Evolutionary conservation across 2,797 vertebrate species (phyloP), one percentile per base, ranked within the genome.

Genomic region (Macroramphosus scolopax): DNA sequence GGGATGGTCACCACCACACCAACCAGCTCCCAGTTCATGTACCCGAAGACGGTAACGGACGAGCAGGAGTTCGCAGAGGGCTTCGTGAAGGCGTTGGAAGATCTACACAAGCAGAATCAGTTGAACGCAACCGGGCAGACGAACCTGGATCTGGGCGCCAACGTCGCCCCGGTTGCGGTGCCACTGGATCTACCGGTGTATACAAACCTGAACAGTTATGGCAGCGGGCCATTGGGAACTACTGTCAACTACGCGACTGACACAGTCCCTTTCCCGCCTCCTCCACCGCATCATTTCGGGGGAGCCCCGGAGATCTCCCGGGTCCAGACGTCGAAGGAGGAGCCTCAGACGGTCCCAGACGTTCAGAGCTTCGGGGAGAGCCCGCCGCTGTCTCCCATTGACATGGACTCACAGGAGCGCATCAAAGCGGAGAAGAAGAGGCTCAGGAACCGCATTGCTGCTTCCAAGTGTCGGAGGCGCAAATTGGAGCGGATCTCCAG

Each of bases 91-190:
- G 95, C 94, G 0, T 68, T 97, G 70, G 95, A 97, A 84, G 95
- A 98, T 61, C 88, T 98, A 8, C 93, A 97, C 87, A 96, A 95
- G 76, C 94, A 96, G 90, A 96, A 97, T 88, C 93, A 95, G 63
- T 91, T 95, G 78, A n/a, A n/a, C n/a, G n/a, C n/a, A n/a, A n/a
- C n/a, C n/a, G 90, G 90, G 0, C 94, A 94, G 10, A 94, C 94
- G 5, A 97, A 96, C 68, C 94, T 96, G 73, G 93, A 93, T 46
- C 75, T 95, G 80, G 89, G 92, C 20, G 69, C 80, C 25, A 86
- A 86, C 2, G 90, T 82, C 4, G 63, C 86, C 7, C 66, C 63
- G 18, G 89, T 87, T 13, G 77, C 89, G 14, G 84, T 78, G 73
- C 87, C 13, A 76, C 73, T n/a, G n/a, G n/a, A n/a, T n/a, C n/a